These are phyloP conservation scores for Galago senegalensis DNA, from an alignment of 2,797 vertebrate genomes.

Conservation along the genomic window DNA sequence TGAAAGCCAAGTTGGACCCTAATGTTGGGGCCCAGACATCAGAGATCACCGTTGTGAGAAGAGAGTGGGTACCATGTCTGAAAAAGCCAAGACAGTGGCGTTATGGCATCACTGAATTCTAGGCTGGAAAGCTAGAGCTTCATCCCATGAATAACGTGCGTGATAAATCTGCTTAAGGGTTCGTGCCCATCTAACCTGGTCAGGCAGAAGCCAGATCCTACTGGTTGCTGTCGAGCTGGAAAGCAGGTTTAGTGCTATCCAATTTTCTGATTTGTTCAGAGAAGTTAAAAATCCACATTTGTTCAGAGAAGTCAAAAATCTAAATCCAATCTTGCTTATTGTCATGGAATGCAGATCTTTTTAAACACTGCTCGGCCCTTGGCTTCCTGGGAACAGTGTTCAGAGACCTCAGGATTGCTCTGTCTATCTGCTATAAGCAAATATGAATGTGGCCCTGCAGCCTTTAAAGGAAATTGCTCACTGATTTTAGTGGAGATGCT, in stretches of 20 bases:
- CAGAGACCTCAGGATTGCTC: not conserved
- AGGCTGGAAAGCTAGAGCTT: not conserved
- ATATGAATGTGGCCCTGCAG: not conserved
- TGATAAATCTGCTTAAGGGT: not conserved
- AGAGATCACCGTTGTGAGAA: not conserved
- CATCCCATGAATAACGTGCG: not conserved
- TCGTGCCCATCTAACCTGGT: too few relatives aligned
- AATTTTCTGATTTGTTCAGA: not conserved
- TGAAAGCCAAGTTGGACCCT: not conserved
- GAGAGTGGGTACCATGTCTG: not conserved
- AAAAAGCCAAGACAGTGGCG: not conserved
- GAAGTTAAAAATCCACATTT: not conserved
- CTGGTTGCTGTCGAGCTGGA: not conserved
- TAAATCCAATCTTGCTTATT: not conserved
- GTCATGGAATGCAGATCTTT: not conserved
- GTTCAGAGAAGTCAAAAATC: not conserved
- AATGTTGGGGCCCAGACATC: not conserved
- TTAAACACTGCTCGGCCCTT: not conserved
- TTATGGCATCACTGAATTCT: accelerated
- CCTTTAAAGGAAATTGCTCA: not conserved
- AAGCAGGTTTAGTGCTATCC: not conserved
- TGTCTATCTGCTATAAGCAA: not conserved
- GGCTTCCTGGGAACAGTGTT: not conserved
- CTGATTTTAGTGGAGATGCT: not conserved
- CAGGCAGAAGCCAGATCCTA: too few relatives aligned